Evolutionary conservation across 2,888 invertebrate species (phyloP), one percentile per base, ranked within the genome.

Genomic region (Ptilodon capucinus): DNA sequence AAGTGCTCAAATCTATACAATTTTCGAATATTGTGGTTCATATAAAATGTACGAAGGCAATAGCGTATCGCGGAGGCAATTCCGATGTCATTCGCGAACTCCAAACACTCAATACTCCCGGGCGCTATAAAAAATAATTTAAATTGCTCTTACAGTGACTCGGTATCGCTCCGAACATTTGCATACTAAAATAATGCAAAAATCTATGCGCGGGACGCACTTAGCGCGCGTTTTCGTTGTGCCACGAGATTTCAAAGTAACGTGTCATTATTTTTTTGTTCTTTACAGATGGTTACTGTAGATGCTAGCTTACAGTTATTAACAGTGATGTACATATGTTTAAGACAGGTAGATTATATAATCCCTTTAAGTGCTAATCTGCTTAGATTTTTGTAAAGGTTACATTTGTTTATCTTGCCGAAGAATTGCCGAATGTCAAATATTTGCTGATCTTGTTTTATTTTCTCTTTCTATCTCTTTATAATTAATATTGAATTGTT

Each of bases 51-150:
- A 84, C 80, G 81, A 79, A 79, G 68, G 68, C 72, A 69, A 68
- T 68, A 71, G 30, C 45, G 45, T 51, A 74, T 74, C 73, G 68
- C 58, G 57, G 68, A 77, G 76, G 82, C 81, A 80, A 82, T 81
- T 74, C 74, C 75, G 73, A 68, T 69, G 73, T 65, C 59, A 64
- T 74, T 73, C 73, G 66, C 56, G 63, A 66, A 68, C 74, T 76
- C 82, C 79, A 74, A 79, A 79, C 79, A 81, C 86, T 85, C 91
- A 90, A 91, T 91, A 89, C 91, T 79, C 91, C 72, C 68, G 88
- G 86, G 91, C 84, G 84, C 83, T 86, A 91, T 91, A 91, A 91
- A 91, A 91, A 91, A 91, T 91, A 91, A 91, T 91, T 91, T 89
- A 91, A 91, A 91, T 91, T 87, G 91, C 89, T 89, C 88, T 86